Base-by-base conservation (phyloP, 2,797 vertebrate species). In the Cossypha caffra region DNA sequence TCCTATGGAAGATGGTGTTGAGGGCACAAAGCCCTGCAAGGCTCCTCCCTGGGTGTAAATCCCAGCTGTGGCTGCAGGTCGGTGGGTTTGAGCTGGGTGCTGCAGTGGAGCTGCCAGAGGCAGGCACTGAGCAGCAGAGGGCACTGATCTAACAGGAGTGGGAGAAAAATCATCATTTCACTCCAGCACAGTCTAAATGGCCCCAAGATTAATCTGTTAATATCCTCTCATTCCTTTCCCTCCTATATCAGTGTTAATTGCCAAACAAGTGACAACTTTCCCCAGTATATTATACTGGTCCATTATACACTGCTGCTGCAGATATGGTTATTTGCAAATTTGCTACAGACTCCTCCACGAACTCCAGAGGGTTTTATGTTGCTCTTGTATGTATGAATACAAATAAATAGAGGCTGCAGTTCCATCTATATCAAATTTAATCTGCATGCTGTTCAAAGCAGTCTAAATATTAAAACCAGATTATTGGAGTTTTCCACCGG, bases 101-200 rank as follows among this genome's bases (percentile, higher is more conserved):
- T 31, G 71, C 58, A 21, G 45, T 3, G 10, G 16, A 23, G 77
- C 18, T 9, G 15, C 48, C 66, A 52, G 72, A 74, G 77, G 13
- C 76, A 21, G 20, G 71, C 74, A 45, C 38, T 12, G 71, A 87
- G 76, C 98, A 96, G 97, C 94, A 98, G 97, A 97, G 97, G 97
- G 97, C 96, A 91, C 95, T 95, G 80, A 87, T 29, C 71, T 59
- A 82, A 96, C 88, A 68, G 86, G 16, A 92, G 74, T 69, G 29
- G 24, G 26, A 86, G 80, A 48, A 72, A 66, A 43, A 9, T 8
- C 23, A 13, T 75, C 72, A 50, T 47, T 43, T 72, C 43, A 2
- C 71, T 75, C 67, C 87, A 47, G 72, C 0, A 1, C 85, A 19
- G 84, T 25, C 72, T 82, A 57, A 84, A 89, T 71, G 72, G 42